Percentiles rank a stretch among this genome's conserved stretches.
Conservation (phyloP, 2,797 vertebrate genomes). For the Scolopax bukidnonensis region DNA sequence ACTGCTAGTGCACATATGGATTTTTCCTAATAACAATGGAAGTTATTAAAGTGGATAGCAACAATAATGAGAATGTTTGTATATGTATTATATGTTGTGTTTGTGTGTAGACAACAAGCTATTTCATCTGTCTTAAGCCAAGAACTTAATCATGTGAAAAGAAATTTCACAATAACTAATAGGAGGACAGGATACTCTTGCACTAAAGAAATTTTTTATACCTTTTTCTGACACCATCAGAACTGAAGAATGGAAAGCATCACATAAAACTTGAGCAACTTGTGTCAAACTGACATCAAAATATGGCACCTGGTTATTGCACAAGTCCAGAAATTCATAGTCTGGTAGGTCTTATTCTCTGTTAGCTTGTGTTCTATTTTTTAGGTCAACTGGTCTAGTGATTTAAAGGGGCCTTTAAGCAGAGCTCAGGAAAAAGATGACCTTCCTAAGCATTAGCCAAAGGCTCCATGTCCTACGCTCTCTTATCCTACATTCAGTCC, state of each 20-base stretch:
- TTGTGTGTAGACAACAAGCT: not conserved
- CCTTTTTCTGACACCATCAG: not conserved
- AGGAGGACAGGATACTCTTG: not conserved
- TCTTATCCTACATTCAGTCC: not conserved
- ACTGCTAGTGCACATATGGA: not conserved
- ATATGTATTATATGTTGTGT: not conserved
- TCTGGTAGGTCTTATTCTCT: not conserved
- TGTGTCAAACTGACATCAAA: not conserved
- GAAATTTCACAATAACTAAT: constrained; percentile 5
- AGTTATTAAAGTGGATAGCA: not conserved
- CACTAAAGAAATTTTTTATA: not conserved
- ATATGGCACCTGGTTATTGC: not conserved
- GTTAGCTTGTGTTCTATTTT: not conserved
- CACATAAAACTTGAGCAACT: not conserved
- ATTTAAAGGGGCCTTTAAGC: not conserved
- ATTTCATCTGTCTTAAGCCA: constrained; percentile 40
- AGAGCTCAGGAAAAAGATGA: not conserved
- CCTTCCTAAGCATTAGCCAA: not conserved
- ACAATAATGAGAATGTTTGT: constrained; percentile 12
- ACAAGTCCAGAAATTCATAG: not conserved
- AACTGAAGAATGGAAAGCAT: not conserved
- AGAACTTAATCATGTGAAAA: constrained; percentile 33
- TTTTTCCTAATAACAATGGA: not conserved
- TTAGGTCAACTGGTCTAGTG: not conserved
- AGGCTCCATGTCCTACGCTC: accelerated